Conservation (phyloP, 2,113 vertebrate species). For the Phalacrocorax carbo region DNA sequence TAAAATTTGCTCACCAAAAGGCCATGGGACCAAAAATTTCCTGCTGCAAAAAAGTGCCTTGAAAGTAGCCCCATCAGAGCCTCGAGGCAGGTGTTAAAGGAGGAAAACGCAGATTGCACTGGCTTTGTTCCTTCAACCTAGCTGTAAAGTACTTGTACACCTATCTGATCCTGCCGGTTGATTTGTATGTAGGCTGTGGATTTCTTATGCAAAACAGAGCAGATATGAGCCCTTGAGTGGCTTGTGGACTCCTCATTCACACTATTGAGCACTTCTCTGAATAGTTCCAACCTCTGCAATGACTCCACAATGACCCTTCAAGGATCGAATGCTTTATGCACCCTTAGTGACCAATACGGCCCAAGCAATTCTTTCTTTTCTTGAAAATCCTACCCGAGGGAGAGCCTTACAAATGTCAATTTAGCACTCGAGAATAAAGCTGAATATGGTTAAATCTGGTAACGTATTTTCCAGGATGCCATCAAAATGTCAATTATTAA, state of each 20-base stretch:
- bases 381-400: neutral
- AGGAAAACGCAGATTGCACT: neutral
- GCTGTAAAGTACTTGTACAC: rapidly evolving
- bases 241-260: neutral
- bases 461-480: neutral
- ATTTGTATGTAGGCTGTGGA: neutral
- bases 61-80: neutral
- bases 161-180: neutral
- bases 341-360: neutral
- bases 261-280: neutral
- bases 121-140: neutral
- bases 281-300: neutral
- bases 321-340: neutral
- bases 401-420: neutral
- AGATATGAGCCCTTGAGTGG: neutral
- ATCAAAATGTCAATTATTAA: neutral
- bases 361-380: neutral
- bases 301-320: neutral
- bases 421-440: neutral
- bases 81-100: neutral
- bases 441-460: neutral
- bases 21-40: neutral
- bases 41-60: neutral
- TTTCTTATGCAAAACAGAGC: neutral
- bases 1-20: neutral